phyloP scores from a whole-genome alignment of 2,888 invertebrate genomes.

The Lepetodrilus schrolli region DNA sequence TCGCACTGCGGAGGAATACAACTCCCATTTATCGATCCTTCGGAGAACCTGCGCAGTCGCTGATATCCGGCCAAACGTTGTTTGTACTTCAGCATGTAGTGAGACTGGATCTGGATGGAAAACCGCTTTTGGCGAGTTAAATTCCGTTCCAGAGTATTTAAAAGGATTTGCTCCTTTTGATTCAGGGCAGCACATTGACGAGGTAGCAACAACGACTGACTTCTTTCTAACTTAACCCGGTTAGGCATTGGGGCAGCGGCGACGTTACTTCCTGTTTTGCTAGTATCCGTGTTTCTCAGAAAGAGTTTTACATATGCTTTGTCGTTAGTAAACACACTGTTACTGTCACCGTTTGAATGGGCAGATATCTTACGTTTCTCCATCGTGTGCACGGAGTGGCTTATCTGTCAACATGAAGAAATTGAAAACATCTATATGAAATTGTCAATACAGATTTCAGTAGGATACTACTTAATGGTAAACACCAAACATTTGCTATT shows the following conservation, averaged over 20 bases:
- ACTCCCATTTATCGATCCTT: conserved; percentile 6
- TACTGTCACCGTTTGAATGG: conserved; percentile 17
- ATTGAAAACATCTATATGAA: too few relatives aligned
- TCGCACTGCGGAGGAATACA: neutral
- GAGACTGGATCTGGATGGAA: neutral
- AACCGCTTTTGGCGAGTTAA: conserved; percentile 1
- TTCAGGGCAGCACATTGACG: neutral
- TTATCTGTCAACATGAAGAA: too few relatives aligned
- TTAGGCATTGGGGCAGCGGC: too few relatives aligned
- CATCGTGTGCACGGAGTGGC: too few relatives aligned
- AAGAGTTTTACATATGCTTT: conserved; percentile 11
- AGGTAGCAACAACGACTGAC: neutral
- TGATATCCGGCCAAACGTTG: conserved; percentile 22
- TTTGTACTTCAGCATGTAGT: conserved; percentile 20
- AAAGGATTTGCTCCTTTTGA: conserved; percentile 7
- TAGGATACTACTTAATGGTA: too few relatives aligned
- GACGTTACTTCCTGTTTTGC: neutral
- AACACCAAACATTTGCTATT: too few relatives aligned
- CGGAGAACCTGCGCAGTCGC: conserved; percentile 8
- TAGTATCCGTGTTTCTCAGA: neutral
- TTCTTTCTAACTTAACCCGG: neutral
- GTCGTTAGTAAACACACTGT: conserved; percentile 10
- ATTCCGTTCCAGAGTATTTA: neutral
- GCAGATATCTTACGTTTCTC: conserved; percentile 4
- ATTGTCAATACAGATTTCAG: too few relatives aligned